These are phyloP conservation scores for Dasypogon diadema DNA, from an alignment of 2,888 invertebrate species.

Conservation along the genomic window DNA sequence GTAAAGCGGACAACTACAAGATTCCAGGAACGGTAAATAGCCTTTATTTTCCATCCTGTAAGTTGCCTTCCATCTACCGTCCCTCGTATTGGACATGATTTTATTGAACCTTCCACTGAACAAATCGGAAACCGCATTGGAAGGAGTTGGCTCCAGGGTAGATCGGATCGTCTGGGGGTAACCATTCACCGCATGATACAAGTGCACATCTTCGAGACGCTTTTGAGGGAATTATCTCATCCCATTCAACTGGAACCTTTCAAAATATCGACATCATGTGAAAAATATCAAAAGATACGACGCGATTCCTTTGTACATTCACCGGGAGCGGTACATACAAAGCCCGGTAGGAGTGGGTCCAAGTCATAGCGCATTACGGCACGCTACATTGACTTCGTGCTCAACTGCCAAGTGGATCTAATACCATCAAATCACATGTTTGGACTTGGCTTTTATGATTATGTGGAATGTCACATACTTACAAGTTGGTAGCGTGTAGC, in stretches of 20 bases:
- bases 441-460: conserved; percentile 40
- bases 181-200: conserved; percentile 1
- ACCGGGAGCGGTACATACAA: background rate
- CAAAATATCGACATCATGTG: conserved; percentile 28
- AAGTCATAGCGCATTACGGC: conserved; percentile 15
- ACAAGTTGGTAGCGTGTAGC: background rate
- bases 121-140: conserved; percentile 21
- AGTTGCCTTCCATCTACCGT: conserved; percentile 8
- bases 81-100: background rate
- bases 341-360: background rate
- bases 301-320: background rate
- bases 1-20: background rate
- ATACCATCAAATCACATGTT: conserved; percentile 44
- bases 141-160: background rate
- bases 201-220: conserved; percentile 13
- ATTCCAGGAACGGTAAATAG: conserved; percentile 9
- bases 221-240: conserved; percentile 16
- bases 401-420: conserved; percentile 37
- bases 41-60: conserved; percentile 26
- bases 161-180: background rate
- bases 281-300: conserved; percentile 40
- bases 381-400: conserved; percentile 31
- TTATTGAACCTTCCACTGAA: conserved; percentile 7
- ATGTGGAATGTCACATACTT: conserved; percentile 37
- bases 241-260: conserved; percentile 1